phyloP scores from a whole-genome alignment of 2,888 invertebrate genomes.

The Parnassius glacialis region DNA sequence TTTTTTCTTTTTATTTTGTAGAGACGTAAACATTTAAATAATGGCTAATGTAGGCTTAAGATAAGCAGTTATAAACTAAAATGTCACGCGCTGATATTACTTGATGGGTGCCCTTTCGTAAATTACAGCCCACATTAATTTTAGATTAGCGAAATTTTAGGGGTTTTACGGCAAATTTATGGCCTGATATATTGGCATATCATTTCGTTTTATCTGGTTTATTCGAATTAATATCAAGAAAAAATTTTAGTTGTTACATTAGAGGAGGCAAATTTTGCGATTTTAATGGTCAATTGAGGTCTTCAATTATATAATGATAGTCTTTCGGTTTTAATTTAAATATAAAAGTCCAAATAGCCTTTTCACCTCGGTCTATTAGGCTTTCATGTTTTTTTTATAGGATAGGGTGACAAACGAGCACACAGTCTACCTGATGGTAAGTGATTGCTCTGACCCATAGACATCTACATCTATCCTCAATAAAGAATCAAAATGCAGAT shows the following conservation, averaged over 20 bases:
- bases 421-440: too few relatives aligned
- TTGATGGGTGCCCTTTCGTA: constrained; percentile 71
- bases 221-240: constrained; percentile 10
- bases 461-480: too few relatives aligned
- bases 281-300: too few relatives aligned
- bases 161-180: constrained; percentile 27
- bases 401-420: too few relatives aligned
- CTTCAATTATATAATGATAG: too few relatives aligned
- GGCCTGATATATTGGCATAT: constrained; percentile 17
- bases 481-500: too few relatives aligned
- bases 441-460: too few relatives aligned
- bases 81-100: constrained; percentile 64
- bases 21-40: constrained; percentile 1
- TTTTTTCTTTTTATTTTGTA: constrained; percentile 4
- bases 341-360: too few relatives aligned
- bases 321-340: too few relatives aligned
- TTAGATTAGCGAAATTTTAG: constrained; percentile 72
- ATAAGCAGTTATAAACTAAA: constrained; percentile 38
- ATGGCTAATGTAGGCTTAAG: constrained; percentile 10
- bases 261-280: too few relatives aligned
- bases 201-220: constrained; percentile 17
- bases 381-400: too few relatives aligned
- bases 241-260: background rate
- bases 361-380: too few relatives aligned
- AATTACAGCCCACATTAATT: constrained; percentile 76